These are phyloP conservation scores for Hyphantria cunea DNA, from an alignment of 1,140 invertebrate species.

Conservation along the genomic window DNA sequence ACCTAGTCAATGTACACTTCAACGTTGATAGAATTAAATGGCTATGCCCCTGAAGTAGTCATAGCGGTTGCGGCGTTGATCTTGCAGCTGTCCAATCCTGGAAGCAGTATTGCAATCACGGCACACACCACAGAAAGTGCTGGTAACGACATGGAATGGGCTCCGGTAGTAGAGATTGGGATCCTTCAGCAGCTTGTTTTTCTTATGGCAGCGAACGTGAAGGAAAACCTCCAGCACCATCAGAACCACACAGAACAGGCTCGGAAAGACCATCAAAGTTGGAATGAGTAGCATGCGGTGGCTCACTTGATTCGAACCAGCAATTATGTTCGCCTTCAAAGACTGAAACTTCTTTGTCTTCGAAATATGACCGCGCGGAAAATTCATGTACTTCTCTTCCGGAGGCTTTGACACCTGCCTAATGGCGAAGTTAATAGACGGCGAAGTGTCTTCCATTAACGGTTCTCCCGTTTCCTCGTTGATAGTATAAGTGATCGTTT, in stretches of 20 bases:
- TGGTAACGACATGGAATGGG: constrained; percentile 65
- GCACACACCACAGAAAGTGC: constrained; percentile 67
- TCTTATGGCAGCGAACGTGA: constrained; percentile 63
- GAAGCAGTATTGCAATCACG: constrained; percentile 57
- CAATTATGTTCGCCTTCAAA: constrained; percentile 60
- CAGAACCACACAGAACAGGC: constrained; percentile 52
- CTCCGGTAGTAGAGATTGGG: constrained; percentile 62
- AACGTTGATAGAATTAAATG: constrained; percentile 28
- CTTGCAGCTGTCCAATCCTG: constrained; percentile 62
- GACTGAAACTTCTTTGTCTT: constrained; percentile 60
- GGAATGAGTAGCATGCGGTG: constrained; percentile 61
- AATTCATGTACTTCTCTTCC: constrained; percentile 41
- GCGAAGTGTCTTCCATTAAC: constrained; percentile 36
- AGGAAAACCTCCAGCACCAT: constrained; percentile 59
- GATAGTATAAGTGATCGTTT: constrained; percentile 56
- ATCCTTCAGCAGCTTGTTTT: constrained; percentile 61
- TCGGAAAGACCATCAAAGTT: constrained; percentile 55
- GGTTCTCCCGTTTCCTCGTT: constrained; percentile 69
- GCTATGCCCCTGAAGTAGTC: constrained; percentile 58
- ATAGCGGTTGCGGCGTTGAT: constrained; percentile 58
- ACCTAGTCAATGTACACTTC: neutral
- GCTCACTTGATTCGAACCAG: constrained; percentile 58
- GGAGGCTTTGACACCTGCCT: constrained; percentile 10
- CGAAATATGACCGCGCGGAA: constrained; percentile 50
- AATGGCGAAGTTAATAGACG: constrained; percentile 20